Conservation (phyloP, 2,797 vertebrate species). For the Sus cebifrons region DNA sequence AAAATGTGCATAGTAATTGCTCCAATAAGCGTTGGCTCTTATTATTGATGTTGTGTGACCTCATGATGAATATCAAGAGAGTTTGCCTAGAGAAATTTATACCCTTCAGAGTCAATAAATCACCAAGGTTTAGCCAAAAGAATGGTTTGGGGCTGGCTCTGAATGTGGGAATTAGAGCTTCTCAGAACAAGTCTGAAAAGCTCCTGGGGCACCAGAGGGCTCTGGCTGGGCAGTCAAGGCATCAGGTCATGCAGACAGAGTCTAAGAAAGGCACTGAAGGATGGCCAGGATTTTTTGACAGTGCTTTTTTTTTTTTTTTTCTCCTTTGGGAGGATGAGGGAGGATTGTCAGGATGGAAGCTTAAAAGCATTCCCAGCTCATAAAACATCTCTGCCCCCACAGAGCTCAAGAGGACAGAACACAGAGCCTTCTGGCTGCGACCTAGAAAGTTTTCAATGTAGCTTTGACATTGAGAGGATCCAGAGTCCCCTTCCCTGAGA, state of each 20-base stretch:
- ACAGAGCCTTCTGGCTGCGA: not conserved
- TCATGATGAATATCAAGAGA: constrained; percentile 23
- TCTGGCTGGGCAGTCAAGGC: too few species aligned
- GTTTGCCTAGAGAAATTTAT: not conserved
- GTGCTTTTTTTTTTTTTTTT: not conserved
- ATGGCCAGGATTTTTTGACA: not conserved
- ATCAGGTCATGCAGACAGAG: not conserved
- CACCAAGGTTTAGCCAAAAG: not conserved
- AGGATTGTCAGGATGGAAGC: not conserved
- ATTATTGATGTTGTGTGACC: not conserved
- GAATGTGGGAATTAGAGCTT: not conserved
- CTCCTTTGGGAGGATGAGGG: not conserved
- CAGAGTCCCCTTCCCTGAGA: not conserved
- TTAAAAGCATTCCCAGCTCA: not conserved
- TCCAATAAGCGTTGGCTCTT: not conserved
- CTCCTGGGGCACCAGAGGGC: too few species aligned
- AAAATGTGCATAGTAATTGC: not conserved
- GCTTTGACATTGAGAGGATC: not conserved
- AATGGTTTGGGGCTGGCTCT: not conserved
- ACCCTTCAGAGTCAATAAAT: not conserved
- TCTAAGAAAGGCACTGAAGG: not conserved
- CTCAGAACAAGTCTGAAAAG: not conserved
- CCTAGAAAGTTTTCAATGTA: not conserved
- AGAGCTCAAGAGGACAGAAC: not conserved
- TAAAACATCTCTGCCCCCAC: not conserved